Conservation (phyloP, 2,888 invertebrate species). For the Lepidocyrtoides sp. region DNA sequence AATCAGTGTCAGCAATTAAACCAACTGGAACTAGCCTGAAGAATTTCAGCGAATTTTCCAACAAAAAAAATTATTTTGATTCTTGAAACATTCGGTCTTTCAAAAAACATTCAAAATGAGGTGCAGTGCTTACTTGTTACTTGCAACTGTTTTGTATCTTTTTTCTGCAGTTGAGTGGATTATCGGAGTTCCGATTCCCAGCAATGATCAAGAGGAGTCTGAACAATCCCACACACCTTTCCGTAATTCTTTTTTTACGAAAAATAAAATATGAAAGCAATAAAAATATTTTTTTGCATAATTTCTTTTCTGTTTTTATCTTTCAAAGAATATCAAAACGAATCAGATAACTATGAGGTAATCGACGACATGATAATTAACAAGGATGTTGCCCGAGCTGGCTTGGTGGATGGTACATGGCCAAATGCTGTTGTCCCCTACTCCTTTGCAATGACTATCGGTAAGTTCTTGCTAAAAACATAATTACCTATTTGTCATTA, state of each 20-base stretch:
- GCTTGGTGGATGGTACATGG: slow-evolving; percentile 71
- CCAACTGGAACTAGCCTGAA: slow-evolving; percentile 50
- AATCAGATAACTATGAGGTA: slow-evolving; percentile 62
- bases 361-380: slow-evolving; percentile 79
- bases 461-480: slow-evolving; percentile 25
- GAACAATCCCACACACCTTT: neutral
- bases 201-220: neutral
- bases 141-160: slow-evolving; percentile 35
- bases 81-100: neutral
- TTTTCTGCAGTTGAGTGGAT: slow-evolving; percentile 38
- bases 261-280: neutral
- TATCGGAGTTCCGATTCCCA: slow-evolving; percentile 33
- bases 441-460: slow-evolving; percentile 46
- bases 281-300: neutral
- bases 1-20: slow-evolving; percentile 42
- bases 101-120: slow-evolving; percentile 42
- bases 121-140: neutral
- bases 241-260: slow-evolving; percentile 41
- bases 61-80: neutral
- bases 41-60: slow-evolving; percentile 40
- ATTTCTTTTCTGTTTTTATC: slow-evolving; percentile 10
- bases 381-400: slow-evolving; percentile 63
- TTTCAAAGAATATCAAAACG: slow-evolving; percentile 54
- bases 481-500: neutral
- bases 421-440: slow-evolving; percentile 74